Conservation (phyloP, 2,113 vertebrate species). For the Salvelinus fontinalis region DNA sequence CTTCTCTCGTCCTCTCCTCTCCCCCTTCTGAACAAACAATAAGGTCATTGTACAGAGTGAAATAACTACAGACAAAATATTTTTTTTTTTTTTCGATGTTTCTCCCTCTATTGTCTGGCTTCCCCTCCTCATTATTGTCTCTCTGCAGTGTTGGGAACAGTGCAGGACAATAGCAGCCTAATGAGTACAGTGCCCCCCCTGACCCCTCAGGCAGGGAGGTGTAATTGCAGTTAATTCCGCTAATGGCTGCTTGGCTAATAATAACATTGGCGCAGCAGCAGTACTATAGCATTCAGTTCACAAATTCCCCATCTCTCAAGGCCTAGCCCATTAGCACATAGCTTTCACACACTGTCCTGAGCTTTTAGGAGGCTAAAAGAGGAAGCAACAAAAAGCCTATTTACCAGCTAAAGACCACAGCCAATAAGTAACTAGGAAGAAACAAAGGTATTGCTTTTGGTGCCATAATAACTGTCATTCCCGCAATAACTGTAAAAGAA, state of each 20-base stretch:
- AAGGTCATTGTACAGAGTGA: constrained; percentile 42
- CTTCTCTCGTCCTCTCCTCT: not conserved
- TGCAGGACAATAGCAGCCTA: constrained; percentile 13
- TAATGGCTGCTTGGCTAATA: constrained; percentile 21
- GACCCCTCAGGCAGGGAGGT: constrained; percentile 23
- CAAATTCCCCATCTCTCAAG: not conserved
- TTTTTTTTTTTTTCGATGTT: too few species aligned
- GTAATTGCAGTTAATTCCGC: constrained; percentile 39
- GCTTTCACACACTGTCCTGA: not conserved
- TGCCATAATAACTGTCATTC: too few species aligned
- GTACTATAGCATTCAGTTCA: constrained; percentile 16
- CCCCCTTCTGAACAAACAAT: constrained; percentile 44
- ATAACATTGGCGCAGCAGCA: constrained; percentile 24
- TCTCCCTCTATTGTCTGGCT: too few species aligned
- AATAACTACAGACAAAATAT: constrained; percentile 38
- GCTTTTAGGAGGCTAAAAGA: not conserved
- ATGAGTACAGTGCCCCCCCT: constrained; percentile 18
- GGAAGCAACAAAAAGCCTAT: not conserved
- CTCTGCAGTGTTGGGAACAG: constrained; percentile 14
- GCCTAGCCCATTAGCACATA: not conserved
- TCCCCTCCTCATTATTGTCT: constrained; percentile 12
- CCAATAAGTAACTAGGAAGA: too few species aligned
- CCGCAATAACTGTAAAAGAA: too few species aligned
- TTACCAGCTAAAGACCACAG: not conserved
- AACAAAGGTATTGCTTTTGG: too few species aligned